Percentiles rank a stretch among this genome's conserved stretches.
These are phyloP conservation scores for Oryctolagus cuniculus DNA, from an alignment of 2,113 vertebrate species.

Conservation along the genomic window mOryCun1.1 NC_091434.1:23443001-23443500, in stretches of 20 bases:
- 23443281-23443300: neutral
- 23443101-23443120: neutral
- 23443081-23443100: neutral
- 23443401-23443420: no score
- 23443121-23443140: neutral
- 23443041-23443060: neutral
- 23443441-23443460: no score
- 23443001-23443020: neutral
- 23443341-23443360: no score
- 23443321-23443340: no score
- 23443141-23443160: neutral
- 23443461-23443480: no score
- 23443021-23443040: neutral
- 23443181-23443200: neutral
- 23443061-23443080: neutral
- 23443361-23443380: neutral
- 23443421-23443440: neutral
- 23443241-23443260: neutral
- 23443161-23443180: neutral
- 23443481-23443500: no score
- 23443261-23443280: conserved; percentile 13
- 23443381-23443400: no score
- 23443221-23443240: conserved; percentile 46
- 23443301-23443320: neutral
- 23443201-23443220: neutral